Evolutionary conservation across 2,888 invertebrate genomes (phyloP).

Genomic region (Salpingus planirostris): DNA sequence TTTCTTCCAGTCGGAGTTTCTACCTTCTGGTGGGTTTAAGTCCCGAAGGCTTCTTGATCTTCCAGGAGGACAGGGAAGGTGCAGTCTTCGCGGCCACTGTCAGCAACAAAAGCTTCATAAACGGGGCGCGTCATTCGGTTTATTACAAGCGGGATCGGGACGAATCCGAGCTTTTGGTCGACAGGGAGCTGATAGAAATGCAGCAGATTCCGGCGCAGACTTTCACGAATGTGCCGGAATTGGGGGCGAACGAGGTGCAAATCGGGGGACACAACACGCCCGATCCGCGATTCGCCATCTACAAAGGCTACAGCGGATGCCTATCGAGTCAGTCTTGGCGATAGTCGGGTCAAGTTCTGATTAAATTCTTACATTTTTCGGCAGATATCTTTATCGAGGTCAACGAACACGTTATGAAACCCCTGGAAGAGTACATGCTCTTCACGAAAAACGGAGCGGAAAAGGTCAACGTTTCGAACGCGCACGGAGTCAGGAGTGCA

Average conservation of each 20-base stretch:
- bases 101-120: constrained; percentile 70
- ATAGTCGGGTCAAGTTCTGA: background rate
- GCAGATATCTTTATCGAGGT: constrained; percentile 79
- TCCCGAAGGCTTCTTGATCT: constrained; percentile 71
- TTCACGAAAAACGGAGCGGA: constrained; percentile 77
- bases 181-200: constrained; percentile 64
- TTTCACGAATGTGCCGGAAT: constrained; percentile 57
- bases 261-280: constrained; percentile 80
- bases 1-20: constrained; percentile 60
- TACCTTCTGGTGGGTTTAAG: constrained; percentile 75
- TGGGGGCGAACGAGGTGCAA: constrained; percentile 73
- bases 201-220: constrained; percentile 60
- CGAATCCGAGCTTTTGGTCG: constrained; percentile 63
- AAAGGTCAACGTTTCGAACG: constrained; percentile 78
- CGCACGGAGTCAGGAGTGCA: constrained; percentile 76
- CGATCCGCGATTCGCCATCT: constrained; percentile 71
- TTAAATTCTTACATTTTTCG: constrained; percentile 16
- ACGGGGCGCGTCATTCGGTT: constrained; percentile 73
- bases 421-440: constrained; percentile 86
- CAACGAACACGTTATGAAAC: constrained; percentile 80
- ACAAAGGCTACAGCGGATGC: constrained; percentile 83
- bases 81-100: constrained; percentile 65
- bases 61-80: constrained; percentile 79
- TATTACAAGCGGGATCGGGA: constrained; percentile 60
- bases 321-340: constrained; percentile 62